These are phyloP conservation scores for Nothoprocta perdicaria DNA, from an alignment of 2,113 vertebrate species.

Conservation along the genomic window DNA sequence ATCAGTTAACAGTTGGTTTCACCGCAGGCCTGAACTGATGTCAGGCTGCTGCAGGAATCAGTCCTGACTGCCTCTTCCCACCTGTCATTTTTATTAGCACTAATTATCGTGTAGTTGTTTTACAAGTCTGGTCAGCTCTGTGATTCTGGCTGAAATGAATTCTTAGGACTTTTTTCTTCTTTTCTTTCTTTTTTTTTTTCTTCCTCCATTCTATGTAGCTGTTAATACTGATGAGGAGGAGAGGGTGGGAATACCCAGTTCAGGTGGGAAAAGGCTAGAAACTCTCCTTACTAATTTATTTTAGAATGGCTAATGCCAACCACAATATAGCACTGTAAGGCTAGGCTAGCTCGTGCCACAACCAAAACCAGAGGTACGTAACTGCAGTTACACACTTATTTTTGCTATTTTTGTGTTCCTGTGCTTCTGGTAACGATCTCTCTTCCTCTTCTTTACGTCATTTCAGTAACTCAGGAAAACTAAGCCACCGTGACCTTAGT, in stretches of 20 bases:
- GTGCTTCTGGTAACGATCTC: not conserved
- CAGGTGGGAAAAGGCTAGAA: not conserved
- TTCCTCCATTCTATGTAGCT: not conserved
- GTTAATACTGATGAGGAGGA: not conserved
- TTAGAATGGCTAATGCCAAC: not conserved
- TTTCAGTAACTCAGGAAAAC: not conserved
- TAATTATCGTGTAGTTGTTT: not conserved
- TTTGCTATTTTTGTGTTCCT: not conserved
- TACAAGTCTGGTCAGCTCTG: not conserved
- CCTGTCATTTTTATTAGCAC: not conserved
- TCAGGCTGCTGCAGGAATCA: constrained; percentile 3
- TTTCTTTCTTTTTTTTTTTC: too few relatives aligned
- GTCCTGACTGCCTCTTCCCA: not conserved
- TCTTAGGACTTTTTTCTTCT: not conserved
- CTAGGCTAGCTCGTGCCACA: not conserved
- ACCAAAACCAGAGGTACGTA: not conserved
- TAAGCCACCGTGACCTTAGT: not conserved
- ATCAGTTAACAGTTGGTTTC: not conserved
- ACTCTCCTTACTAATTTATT: not conserved
- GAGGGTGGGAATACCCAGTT: not conserved
- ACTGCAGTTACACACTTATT: not conserved
- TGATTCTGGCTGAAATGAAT: not conserved
- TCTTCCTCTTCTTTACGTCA: not conserved
- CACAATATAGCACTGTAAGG: not conserved
- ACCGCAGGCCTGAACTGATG: not conserved